Evolutionary conservation across 2,888 invertebrate species (phyloP).

Genomic region (Plagodis dolabraria): DNA sequence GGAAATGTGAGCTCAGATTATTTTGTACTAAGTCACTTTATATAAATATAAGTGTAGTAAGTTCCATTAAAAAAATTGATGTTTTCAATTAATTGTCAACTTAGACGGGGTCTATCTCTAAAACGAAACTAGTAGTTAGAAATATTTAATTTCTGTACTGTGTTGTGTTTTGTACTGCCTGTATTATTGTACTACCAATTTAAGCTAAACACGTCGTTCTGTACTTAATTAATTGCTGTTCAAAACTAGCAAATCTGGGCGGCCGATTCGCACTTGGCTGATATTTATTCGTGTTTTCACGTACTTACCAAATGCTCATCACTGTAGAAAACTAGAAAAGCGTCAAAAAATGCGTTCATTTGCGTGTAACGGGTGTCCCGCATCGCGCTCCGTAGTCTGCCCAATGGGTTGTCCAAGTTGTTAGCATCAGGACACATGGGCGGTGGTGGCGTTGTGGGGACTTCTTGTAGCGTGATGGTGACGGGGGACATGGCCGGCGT

Average conservation of each 20-base stretch:
- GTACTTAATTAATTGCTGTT: not conserved
- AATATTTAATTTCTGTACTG: no score
- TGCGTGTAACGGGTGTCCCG: conserved; percentile 64
- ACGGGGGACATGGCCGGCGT: conserved; percentile 45
- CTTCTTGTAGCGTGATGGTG: conserved; percentile 54
- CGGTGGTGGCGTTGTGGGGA: conserved; percentile 44
- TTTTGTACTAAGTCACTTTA: no score
- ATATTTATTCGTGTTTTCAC: not conserved
- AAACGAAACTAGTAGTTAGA: no score
- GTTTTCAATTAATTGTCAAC: no score
- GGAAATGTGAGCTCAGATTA: no score
- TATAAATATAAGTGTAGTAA: no score
- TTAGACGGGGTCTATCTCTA: no score
- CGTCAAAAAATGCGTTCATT: conserved; percentile 83
- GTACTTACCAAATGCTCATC: conserved; percentile 91
- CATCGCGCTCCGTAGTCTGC: conserved; percentile 81
- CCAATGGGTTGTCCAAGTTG: conserved; percentile 56
- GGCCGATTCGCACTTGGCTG: not conserved
- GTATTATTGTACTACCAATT: no score
- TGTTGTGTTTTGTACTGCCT: no score
- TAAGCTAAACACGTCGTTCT: no score
- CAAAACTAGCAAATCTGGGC: not conserved
- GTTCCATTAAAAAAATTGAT: no score
- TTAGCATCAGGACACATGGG: conserved; percentile 61
- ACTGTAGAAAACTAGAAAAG: conserved; percentile 90